These are phyloP conservation scores for Cryptoblepharus egeriae DNA, from an alignment of 2,797 vertebrate genomes.

Conservation along the genomic window DNA sequence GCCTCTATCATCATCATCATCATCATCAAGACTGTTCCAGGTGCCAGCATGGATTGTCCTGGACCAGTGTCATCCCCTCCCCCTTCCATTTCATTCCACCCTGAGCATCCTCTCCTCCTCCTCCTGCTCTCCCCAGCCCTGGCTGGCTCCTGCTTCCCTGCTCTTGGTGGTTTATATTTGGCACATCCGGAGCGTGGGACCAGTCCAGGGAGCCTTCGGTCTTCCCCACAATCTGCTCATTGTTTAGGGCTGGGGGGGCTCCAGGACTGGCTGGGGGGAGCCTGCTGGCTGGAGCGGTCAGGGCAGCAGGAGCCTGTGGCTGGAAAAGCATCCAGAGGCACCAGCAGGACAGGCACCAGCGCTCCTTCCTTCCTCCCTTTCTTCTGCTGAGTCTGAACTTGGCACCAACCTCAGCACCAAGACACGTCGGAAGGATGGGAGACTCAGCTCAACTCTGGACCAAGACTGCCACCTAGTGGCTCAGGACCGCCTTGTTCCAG, in stretches of 20 bases:
- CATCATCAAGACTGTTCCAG: no score
- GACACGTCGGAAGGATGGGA: constrained; percentile 49
- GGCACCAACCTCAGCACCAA: not conserved
- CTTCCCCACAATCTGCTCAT: constrained; percentile 63
- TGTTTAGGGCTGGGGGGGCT: constrained; percentile 52
- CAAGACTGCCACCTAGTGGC: no score
- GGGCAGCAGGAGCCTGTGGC: constrained; percentile 28
- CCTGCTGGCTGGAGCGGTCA: constrained; percentile 16
- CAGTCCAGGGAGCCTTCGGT: constrained; percentile 30
- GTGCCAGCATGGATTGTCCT: no score
- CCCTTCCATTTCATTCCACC: no score
- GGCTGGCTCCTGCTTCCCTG: constrained; percentile 42
- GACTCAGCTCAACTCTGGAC: no score
- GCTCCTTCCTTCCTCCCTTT: no score
- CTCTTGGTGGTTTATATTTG: constrained; percentile 60
- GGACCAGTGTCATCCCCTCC: not conserved
- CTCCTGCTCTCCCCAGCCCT: constrained; percentile 9
- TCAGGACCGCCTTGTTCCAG: no score
- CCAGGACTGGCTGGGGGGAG: not conserved
- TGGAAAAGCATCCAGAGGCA: not conserved
- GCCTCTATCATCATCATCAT: no score
- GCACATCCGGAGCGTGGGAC: constrained; percentile 56
- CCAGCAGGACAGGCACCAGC: no score
- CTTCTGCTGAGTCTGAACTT: constrained; percentile 30
- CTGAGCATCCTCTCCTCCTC: constrained; percentile 4